Evolutionary conservation across 2,888 invertebrate species (phyloP).

Genomic region (Epirrita christyi): DNA sequence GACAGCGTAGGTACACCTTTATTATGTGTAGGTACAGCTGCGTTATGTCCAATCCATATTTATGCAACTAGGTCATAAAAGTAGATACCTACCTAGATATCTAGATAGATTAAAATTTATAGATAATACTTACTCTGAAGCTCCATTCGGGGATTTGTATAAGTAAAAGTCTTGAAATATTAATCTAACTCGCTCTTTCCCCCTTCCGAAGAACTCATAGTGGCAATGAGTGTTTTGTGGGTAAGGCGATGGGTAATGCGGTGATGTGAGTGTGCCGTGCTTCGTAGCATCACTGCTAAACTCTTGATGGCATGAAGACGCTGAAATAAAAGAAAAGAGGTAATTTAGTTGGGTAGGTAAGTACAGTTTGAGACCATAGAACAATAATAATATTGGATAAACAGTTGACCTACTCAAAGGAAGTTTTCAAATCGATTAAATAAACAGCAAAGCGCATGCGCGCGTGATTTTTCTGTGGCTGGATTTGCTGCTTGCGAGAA

Average conservation of each 20-base stretch:
- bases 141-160: constrained; percentile 86
- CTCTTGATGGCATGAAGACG: constrained; percentile 90
- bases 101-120: too few relatives aligned
- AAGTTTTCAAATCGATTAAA: too few relatives aligned
- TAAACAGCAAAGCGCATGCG: not conserved
- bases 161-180: constrained; percentile 94
- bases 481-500: not conserved
- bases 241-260: constrained; percentile 93
- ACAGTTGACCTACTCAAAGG: too few relatives aligned
- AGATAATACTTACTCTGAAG: constrained; percentile 85
- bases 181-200: constrained; percentile 93
- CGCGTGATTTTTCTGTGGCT: not conserved
- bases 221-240: constrained; percentile 92
- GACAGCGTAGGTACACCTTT: too few relatives aligned
- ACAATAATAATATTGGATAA: too few relatives aligned
- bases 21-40: too few relatives aligned
- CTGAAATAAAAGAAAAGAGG: constrained; percentile 77
- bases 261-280: constrained; percentile 93
- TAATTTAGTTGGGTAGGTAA: not conserved
- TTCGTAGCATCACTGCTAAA: constrained; percentile 92
- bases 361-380: too few relatives aligned
- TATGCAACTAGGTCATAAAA: too few relatives aligned
- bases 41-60: too few relatives aligned
- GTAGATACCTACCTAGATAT: too few relatives aligned
- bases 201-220: constrained; percentile 95